Evolutionary conservation across 1,140 invertebrate species (phyloP).

Genomic region (Riptortus pedestris): DNA sequence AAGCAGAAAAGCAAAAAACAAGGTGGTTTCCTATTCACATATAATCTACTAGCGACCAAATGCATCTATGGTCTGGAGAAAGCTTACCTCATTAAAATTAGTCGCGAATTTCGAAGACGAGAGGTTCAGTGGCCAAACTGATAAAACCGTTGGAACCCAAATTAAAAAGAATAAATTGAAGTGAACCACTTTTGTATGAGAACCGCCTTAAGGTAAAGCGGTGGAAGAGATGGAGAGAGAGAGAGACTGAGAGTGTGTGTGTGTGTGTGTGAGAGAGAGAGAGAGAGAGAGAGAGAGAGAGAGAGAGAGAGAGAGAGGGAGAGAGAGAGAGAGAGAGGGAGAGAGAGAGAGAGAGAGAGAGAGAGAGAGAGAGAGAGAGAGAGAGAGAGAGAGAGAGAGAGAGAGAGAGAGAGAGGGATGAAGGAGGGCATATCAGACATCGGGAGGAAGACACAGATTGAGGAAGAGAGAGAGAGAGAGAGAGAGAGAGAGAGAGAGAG

Average conservation of each 20-base stretch:
- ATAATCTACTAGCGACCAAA: too few species aligned
- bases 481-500: neutral
- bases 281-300: conserved; percentile 7
- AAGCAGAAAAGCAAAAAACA: too few species aligned
- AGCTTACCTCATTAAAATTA: too few species aligned
- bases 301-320: neutral
- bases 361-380: neutral
- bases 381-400: neutral
- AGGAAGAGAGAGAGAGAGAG: conserved; percentile 3
- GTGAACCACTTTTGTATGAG: too few species aligned
- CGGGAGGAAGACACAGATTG: too few species aligned
- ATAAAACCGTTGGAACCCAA: too few species aligned
- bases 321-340: neutral
- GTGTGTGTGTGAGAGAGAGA: neutral
- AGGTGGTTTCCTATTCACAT: too few species aligned
- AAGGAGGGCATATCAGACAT: neutral
- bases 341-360: neutral
- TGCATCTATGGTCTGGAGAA: too few species aligned
- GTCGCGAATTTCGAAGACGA: too few species aligned
- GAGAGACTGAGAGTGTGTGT: neutral
- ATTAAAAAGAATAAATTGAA: too few species aligned
- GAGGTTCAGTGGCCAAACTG: too few species aligned
- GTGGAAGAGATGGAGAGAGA: neutral
- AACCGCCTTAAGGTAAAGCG: too few species aligned
- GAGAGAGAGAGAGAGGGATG: neutral